A percentile compares a stretch with the other conserved stretches of the same genome.
Evolutionary conservation across 2,888 invertebrate genomes (phyloP).

Genomic region (Sycophila texana): DNA sequence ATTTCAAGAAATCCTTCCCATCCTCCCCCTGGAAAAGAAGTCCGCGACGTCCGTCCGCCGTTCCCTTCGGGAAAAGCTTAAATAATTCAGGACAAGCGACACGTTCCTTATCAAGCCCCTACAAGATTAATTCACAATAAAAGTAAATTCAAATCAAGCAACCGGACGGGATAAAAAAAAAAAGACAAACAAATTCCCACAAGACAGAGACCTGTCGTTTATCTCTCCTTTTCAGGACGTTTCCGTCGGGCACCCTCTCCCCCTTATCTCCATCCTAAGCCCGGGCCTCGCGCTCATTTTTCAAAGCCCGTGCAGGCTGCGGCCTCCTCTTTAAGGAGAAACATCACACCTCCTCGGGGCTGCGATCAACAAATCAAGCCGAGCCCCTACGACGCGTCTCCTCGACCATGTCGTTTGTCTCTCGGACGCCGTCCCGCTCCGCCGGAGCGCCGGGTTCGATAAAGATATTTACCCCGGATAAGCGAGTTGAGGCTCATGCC

Average conservation of each 20-base stretch:
- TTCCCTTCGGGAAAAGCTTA: neutral
- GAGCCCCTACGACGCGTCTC: conserved; percentile 37
- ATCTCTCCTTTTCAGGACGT: conserved; percentile 40
- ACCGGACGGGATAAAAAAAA: conserved; percentile 8
- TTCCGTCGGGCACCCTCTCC: conserved; percentile 29
- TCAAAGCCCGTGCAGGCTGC: conserved; percentile 31
- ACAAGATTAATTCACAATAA: conserved; percentile 32
- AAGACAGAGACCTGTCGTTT: conserved; percentile 45
- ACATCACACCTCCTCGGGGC: conserved; percentile 47
- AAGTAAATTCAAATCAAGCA: conserved; percentile 22
- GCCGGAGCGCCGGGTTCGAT: conserved; percentile 58
- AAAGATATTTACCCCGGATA: conserved; percentile 68
- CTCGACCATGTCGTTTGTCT: conserved; percentile 51
- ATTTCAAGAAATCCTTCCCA: neutral
- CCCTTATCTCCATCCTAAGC: conserved; percentile 20
- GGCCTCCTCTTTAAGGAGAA: conserved; percentile 33
- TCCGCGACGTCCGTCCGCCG: too few relatives aligned
- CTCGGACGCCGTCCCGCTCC: conserved; percentile 35
- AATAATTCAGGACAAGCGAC: neutral
- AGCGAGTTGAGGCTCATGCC: conserved; percentile 50
- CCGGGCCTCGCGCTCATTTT: conserved; percentile 43
- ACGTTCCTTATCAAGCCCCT: neutral
- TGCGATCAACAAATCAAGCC: conserved; percentile 52
- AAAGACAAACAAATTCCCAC: conserved; percentile 38
- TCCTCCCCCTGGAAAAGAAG: neutral